Evolutionary conservation across 2,888 invertebrate genomes (phyloP), one percentile per base, ranked within the genome.

Genomic region (Parnassius apollo): DNA sequence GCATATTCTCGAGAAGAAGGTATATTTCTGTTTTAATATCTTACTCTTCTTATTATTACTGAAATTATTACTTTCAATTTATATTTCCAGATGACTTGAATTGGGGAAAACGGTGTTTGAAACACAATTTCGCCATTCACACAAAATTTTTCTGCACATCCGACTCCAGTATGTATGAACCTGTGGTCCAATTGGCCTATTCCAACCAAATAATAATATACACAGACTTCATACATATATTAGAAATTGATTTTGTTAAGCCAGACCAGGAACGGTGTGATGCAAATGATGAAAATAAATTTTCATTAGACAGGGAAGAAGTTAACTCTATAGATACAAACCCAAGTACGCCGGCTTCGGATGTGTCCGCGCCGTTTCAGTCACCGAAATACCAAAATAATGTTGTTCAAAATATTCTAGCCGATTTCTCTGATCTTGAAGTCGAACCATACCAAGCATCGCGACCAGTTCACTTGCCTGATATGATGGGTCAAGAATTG

Each of bases 111-210:
- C 88, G 95, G 71, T 98, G 98, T 81, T 89, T 97, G 63, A 95
- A 95, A 77, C 98, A 98, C 82, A 97, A 98, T 78, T 95, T 98
- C 72, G 97, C 98, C 55, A 94, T 98, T 69, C 98, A 98, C 85
- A 97, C 97, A 71, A 96, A 96, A 80, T 97, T 98, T 82, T 96
- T 97, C 78, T 95, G 97, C 72, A 96, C 96, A n/a, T 95, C 96
- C 53, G 96, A 97, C 57, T 96, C 95, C 74, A 97, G 96, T 42
- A 93, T 93, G 82, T 96, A 96, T 75, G 94, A 94, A 72, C 95
- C 95, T 0, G 93, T 93, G 9, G 93, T 95, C 3, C 95, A 95
- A 76, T 86, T 95, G 55, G 94, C 94, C 9, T 95, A 95, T 75
- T 94, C 94, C 58, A 94, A 95, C 72, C 94, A 95, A 72, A 95